Evolutionary conservation across 2,113 vertebrate genomes (phyloP).

Genomic region (Melanerpes aurifrons): DNA sequence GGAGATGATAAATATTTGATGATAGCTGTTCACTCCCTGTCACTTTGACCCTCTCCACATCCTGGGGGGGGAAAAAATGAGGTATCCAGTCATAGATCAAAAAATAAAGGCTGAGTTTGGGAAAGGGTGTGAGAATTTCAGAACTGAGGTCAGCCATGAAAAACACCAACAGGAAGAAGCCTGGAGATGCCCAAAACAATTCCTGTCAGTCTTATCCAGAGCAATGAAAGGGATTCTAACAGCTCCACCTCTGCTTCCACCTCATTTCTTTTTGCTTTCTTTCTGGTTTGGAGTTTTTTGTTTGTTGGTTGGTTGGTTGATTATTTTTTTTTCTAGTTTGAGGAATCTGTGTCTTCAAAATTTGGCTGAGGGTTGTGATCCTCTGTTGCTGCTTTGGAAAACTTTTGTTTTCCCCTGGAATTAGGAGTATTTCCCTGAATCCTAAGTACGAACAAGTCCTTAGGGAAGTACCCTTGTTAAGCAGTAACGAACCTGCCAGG

Average conservation of each 20-base stretch:
- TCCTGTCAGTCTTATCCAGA: not conserved
- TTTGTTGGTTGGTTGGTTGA: not conserved
- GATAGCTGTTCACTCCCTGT: constrained; percentile 13
- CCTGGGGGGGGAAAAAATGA: constrained; percentile 35
- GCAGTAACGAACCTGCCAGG: not conserved
- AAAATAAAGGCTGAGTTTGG: constrained; percentile 19
- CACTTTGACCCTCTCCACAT: constrained; percentile 13
- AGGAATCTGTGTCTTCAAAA: not conserved
- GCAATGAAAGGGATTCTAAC: not conserved
- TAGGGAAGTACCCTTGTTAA: not conserved
- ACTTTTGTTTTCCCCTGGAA: not conserved
- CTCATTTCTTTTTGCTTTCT: not conserved
- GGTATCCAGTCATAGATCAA: constrained; percentile 7
- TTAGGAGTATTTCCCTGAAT: not conserved
- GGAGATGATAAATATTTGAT: not conserved
- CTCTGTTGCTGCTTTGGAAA: not conserved
- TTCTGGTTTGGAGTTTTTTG: too few relatives aligned
- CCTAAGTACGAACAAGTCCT: not conserved
- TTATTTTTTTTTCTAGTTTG: not conserved
- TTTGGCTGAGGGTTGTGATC: not conserved
- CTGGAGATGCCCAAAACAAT: not conserved
- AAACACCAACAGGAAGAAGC: constrained; percentile 41
- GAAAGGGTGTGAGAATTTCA: constrained; percentile 39
- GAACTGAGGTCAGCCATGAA: not conserved
- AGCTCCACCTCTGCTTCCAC: not conserved